These are phyloP conservation scores for Petrocephalus microphthalmus DNA, from an alignment of 2,113 vertebrate species.

Conservation along the genomic window DNA sequence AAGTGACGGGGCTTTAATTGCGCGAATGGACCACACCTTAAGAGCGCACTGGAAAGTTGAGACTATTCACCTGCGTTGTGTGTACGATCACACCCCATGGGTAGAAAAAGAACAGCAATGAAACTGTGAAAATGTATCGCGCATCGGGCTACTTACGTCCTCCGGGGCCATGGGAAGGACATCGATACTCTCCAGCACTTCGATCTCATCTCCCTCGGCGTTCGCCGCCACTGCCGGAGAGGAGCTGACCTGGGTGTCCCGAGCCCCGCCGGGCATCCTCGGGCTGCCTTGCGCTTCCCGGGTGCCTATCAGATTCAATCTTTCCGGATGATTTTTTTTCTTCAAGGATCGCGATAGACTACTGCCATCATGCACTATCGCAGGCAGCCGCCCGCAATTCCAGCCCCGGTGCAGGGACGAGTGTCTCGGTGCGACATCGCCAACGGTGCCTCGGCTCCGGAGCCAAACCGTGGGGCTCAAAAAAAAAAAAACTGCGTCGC, in stretches of 20 bases:
- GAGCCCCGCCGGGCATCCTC: constrained; percentile 61
- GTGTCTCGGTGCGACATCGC: background rate
- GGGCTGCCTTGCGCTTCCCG: constrained; percentile 45
- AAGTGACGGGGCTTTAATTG: background rate
- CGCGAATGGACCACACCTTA: background rate
- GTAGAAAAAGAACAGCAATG: background rate
- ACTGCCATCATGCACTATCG: constrained; percentile 15
- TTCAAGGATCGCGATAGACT: background rate
- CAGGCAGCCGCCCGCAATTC: background rate
- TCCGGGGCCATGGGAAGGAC: constrained; percentile 67
- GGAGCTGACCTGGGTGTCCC: constrained; percentile 60
- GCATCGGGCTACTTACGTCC: constrained; percentile 63
- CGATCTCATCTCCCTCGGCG: constrained; percentile 77
- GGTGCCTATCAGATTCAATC: constrained; percentile 35
- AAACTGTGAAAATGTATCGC: background rate
- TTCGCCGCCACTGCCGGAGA: constrained; percentile 75
- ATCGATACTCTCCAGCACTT: constrained; percentile 74
- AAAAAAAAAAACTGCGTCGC: background rate
- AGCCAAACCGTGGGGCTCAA: background rate
- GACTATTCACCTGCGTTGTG: background rate
- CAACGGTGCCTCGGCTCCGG: background rate
- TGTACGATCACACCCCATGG: background rate
- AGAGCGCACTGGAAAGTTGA: background rate
- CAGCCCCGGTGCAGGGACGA: background rate
- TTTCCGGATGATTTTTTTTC: background rate